These are phyloP conservation scores for Ceuthmochares aereus DNA, from an alignment of 2,113 vertebrate species.

Conservation along the genomic window DNA sequence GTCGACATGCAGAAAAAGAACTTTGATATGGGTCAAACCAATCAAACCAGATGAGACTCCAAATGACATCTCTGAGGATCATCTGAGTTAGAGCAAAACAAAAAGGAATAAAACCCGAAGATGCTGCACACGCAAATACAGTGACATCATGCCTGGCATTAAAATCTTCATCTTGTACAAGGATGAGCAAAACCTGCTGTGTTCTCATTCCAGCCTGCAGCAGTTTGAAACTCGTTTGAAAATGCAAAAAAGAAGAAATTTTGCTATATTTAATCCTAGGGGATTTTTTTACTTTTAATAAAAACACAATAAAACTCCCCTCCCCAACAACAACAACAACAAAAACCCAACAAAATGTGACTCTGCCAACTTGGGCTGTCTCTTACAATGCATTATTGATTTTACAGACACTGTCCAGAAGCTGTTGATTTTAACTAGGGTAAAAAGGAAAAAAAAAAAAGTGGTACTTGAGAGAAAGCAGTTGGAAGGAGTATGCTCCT, in stretches of 20 bases:
- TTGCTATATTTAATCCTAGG: neutral
- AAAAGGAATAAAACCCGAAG: neutral
- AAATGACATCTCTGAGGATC: neutral
- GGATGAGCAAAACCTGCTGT: conserved; percentile 38
- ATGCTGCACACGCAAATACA: neutral
- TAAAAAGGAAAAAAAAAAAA: neutral
- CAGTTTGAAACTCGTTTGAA: neutral
- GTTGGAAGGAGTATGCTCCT: accelerated
- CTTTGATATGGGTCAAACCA: neutral
- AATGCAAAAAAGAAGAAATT: neutral
- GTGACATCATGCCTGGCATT: conserved; percentile 55
- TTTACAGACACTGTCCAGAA: neutral
- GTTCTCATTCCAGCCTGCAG: neutral
- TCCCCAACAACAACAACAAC: neutral
- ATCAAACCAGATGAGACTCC: neutral
- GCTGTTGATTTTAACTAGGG: neutral
- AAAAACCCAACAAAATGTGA: neutral
- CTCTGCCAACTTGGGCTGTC: neutral
- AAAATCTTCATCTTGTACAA: neutral
- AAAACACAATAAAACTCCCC: neutral
- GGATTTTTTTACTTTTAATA: neutral
- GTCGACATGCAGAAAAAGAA: neutral
- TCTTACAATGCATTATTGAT: neutral
- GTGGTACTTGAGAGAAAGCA: neutral
- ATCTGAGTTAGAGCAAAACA: neutral